Evolutionary conservation across 2,888 invertebrate genomes (phyloP).

Genomic region (Melipona beecheii): DNA sequence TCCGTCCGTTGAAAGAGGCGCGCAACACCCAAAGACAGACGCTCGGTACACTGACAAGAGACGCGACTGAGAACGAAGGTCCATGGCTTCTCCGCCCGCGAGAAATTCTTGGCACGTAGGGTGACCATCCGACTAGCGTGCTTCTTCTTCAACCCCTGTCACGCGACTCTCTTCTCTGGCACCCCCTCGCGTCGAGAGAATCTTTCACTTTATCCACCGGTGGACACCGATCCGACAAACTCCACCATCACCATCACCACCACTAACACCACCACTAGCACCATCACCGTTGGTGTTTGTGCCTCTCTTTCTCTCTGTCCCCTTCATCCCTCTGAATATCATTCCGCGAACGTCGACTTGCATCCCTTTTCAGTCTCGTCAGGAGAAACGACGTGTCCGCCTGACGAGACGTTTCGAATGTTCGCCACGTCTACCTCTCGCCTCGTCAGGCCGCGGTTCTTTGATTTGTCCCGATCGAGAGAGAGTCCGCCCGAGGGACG

Average conservation of each 20-base stretch:
- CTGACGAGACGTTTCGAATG: constrained; percentile 61
- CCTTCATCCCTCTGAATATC: constrained; percentile 77
- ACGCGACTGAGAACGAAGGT: constrained; percentile 21
- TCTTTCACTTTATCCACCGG: constrained; percentile 82
- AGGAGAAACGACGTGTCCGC: constrained; percentile 55
- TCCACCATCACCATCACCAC: constrained; percentile 6
- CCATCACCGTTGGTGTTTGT: not conserved
- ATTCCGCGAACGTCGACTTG: constrained; percentile 75
- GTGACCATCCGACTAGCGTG: constrained; percentile 73
- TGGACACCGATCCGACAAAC: constrained; percentile 80
- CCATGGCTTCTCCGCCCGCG: constrained; percentile 53
- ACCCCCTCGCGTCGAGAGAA: constrained; percentile 70
- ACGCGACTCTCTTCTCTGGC: constrained; percentile 60
- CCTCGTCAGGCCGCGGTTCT: constrained; percentile 52
- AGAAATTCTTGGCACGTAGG: constrained; percentile 80
- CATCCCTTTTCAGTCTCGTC: constrained; percentile 65
- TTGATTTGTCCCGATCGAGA: constrained; percentile 58
- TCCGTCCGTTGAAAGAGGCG: constrained; percentile 28
- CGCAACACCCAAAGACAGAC: constrained; percentile 53
- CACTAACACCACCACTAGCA: not conserved
- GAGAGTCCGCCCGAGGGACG: constrained; percentile 37
- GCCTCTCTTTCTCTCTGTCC: constrained; percentile 39
- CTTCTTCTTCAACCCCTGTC: constrained; percentile 78
- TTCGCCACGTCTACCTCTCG: constrained; percentile 60
- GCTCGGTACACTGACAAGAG: constrained; percentile 41